Evolutionary conservation across 2,113 vertebrate genomes (phyloP).

Genomic region (Boulengerochromis microlepis): DNA sequence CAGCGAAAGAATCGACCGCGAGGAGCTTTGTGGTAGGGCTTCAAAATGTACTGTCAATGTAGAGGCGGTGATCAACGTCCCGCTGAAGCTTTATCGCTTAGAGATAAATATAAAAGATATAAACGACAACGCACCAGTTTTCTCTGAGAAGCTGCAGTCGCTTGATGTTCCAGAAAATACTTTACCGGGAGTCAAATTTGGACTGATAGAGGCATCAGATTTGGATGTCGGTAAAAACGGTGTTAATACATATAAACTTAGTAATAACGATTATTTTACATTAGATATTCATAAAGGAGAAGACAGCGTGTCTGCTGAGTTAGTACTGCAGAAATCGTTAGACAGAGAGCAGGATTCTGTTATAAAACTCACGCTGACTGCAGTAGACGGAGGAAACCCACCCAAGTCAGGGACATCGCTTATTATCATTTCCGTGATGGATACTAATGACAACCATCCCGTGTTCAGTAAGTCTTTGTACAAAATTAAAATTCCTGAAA

Average conservation of each 20-base stretch:
- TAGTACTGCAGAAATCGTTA: slow-evolving; percentile 73
- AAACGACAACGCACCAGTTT: slow-evolving; percentile 61
- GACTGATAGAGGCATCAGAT: slow-evolving; percentile 25
- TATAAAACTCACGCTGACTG: slow-evolving; percentile 46
- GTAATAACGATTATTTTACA: slow-evolving; percentile 62
- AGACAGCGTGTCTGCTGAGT: slow-evolving; percentile 66
- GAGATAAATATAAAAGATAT: slow-evolving; percentile 44
- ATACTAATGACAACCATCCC: slow-evolving; percentile 78
- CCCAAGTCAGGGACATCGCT: slow-evolving; percentile 55
- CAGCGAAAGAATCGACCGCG: slow-evolving; percentile 56
- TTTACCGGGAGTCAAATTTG: slow-evolving; percentile 39
- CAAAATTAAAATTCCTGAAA: slow-evolving; percentile 65
- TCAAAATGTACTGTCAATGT: slow-evolving; percentile 38
- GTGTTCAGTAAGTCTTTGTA: slow-evolving; percentile 62
- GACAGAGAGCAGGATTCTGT: slow-evolving; percentile 64
- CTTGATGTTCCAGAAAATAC: slow-evolving; percentile 37
- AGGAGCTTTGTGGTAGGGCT: slow-evolving; percentile 41
- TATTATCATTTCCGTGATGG: slow-evolving; percentile 67
- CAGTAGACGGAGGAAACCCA: slow-evolving; percentile 66
- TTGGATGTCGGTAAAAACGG: slow-evolving; percentile 47
- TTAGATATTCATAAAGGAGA: slow-evolving; percentile 32
- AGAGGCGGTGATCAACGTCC: slow-evolving; percentile 59
- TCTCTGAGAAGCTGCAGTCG: slow-evolving; percentile 19
- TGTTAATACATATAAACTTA: slow-evolving; percentile 71
- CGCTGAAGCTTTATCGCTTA: slow-evolving; percentile 53